Evolutionary conservation across 2,888 invertebrate genomes (phyloP), one percentile per base, ranked within the genome.

Genomic region (Meiosimyza decipiens): DNA sequence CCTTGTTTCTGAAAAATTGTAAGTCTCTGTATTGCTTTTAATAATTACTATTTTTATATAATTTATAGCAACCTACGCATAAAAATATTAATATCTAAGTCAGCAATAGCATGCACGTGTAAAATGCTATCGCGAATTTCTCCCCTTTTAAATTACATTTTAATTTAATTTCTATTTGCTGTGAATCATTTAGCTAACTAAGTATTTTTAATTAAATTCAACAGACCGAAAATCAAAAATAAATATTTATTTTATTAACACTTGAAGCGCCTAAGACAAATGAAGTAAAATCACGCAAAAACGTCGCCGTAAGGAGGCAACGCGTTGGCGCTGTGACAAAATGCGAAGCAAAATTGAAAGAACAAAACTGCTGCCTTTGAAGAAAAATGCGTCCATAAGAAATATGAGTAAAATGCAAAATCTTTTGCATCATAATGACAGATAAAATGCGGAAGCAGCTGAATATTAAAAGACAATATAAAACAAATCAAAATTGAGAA

Each of bases 151-250:
- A 67, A 71, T 50, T 54, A 22, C 60, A 16, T 52, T 82, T 77
- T 78, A 82, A 80, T 80, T 81, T 79, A 80, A 79, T 76, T 80
- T 80, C 76, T 80, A 77, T 80, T 79, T 77, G 78, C 76, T 79
- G 75, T 73, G 76, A 76, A 74, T 79, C 78, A 76, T 82, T 83
- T 81, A 79, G 78, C 78, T 78, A 80, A 81, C 79, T 80, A 79
- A 81, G 83, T 80, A 80, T 76, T 81, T 84, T 81, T 82, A 83
- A 83, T 84, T 84, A 84, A 83, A 82, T 82, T 80, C 82, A 84
- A 77, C 81, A 84, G 83, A 84, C 83, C 82, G 82, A 82, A 82
- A 82, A 83, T 74, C 79, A 78, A 82, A 81, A 77, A 80, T 72
- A 75, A 73, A 59, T 72, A 60, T 62, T 40, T 22, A 5, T 16